Base-by-base conservation (phyloP, 2,888 invertebrate genomes). In the Hyposoter didymator region DNA sequence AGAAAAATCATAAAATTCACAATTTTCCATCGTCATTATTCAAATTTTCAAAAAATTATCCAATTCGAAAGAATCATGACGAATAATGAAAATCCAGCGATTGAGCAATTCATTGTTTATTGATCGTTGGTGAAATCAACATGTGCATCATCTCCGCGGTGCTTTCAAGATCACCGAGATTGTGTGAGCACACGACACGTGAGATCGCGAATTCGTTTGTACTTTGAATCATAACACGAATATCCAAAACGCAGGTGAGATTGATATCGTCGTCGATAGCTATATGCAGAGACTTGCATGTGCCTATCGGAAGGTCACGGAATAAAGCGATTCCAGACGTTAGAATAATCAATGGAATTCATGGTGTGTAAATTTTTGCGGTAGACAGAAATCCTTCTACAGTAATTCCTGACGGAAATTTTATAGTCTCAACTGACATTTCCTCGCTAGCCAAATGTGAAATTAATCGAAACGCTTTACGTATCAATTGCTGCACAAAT, bases 101-200 rank as follows among this genome's bases (percentile, higher is more conserved):
- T 28, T 28, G 28, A 28, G 28, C 28, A 28, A 35, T 35, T 35
- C 35, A 35, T 17, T 69, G 47, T 47, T 69, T 17, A 69, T 69
- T 69, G 28, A 32, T 28, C 32, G 47, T 69, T 6, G 7, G 69
- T 1, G 17, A 47, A 43, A 49, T 47, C n/a, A 70, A 70, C 4
- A 70, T 52, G 7, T 52, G 19, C 19, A 22, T 35, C n/a, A 64
- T 32, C 22, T 28, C 22, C 22, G 52, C 22, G 52, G 52, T 19
- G 22, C 39, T 64, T n/a, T 64, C 49, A 14, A 19, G 49, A 43
- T 39, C 47, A 76, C 43, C 64, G 45, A 17, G 70, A 82, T 74
- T 62, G 76, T 70, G 70, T 69, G 66, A 73, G 72, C 32, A 39
- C 32, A 39, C 45, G 64, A 66, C 52, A 64, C 82, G 76, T 76